A percentile compares a stretch with the other conserved stretches of the same genome.
These are phyloP conservation scores for Lasioglossum villosulum DNA, from an alignment of 2,888 invertebrate genomes.

Conservation along the genomic window DNA sequence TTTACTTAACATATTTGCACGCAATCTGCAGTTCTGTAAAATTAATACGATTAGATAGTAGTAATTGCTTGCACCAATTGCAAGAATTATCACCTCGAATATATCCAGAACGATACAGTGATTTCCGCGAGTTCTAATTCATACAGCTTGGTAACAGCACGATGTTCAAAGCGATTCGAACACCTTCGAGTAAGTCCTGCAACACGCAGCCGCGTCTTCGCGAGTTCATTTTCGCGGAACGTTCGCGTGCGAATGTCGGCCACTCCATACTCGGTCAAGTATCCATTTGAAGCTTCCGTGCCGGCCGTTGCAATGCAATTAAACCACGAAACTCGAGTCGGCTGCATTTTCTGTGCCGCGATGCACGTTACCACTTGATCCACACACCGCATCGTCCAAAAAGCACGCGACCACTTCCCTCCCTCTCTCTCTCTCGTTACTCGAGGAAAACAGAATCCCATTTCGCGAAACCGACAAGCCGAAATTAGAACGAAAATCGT, in stretches of 20 bases:
- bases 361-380: conserved; percentile 67
- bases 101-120: neutral
- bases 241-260: conserved; percentile 9
- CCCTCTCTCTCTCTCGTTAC: neutral
- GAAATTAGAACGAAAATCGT: neutral
- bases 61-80: neutral
- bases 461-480: neutral
- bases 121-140: neutral
- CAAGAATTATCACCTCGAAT: neutral
- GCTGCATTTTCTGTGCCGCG: conserved; percentile 53
- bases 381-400: conserved; percentile 38
- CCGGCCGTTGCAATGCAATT: conserved; percentile 71
- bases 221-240: conserved; percentile 26
- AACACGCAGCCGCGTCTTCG: conserved; percentile 4
- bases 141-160: neutral
- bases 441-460: neutral
- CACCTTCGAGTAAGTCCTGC: neutral
- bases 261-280: conserved; percentile 33
- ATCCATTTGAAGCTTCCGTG: conserved; percentile 32
- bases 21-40: neutral
- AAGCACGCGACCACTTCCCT: conserved; percentile 3
- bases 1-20: too few species aligned
- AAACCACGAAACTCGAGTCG: conserved; percentile 76
- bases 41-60: neutral
- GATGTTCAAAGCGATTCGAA: neutral